Conservation (phyloP, 2,888 invertebrate species). For the Ametastegia equiseti region DNA sequence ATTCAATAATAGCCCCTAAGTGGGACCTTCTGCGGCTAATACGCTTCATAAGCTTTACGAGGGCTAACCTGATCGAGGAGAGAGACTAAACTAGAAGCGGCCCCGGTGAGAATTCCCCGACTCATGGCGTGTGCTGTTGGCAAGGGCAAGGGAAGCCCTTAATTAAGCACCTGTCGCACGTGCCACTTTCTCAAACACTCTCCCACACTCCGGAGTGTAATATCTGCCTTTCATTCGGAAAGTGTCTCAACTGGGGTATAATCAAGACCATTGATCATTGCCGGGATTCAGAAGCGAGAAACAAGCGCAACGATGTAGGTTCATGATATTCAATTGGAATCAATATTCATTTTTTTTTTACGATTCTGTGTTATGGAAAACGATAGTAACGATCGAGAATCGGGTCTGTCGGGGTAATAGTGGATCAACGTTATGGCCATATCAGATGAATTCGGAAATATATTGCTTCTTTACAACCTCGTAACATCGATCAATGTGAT, state of each 20-base stretch:
- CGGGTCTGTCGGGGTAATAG: background rate
- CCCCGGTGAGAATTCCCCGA: conserved; percentile 37
- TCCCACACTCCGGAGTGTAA: background rate
- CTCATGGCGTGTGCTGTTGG: conserved; percentile 33
- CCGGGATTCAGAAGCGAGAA: background rate
- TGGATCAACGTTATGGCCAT: background rate
- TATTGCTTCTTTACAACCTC: conserved; percentile 15
- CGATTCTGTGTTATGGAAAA: background rate
- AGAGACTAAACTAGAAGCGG: conserved; percentile 39
- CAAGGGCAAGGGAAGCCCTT: conserved; percentile 38
- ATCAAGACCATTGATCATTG: background rate
- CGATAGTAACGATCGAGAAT: background rate
- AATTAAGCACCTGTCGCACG: conserved; percentile 45
- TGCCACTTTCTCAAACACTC: conserved; percentile 41
- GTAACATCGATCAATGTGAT: conserved; percentile 9
- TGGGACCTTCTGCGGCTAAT: conserved; percentile 31
- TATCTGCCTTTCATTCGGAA: background rate
- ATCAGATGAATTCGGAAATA: conserved; percentile 6
- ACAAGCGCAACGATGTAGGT: background rate
- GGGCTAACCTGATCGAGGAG: conserved; percentile 10
- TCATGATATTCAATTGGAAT: background rate
- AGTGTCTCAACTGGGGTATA: background rate
- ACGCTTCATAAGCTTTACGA: conserved; percentile 29
- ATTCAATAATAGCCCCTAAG: conserved; percentile 43
- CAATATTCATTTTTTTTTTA: background rate